Percentiles rank a stretch among this genome's conserved stretches.
Evolutionary conservation across 2,888 invertebrate species (phyloP).

Genomic region (Ametastegia equiseti): DNA sequence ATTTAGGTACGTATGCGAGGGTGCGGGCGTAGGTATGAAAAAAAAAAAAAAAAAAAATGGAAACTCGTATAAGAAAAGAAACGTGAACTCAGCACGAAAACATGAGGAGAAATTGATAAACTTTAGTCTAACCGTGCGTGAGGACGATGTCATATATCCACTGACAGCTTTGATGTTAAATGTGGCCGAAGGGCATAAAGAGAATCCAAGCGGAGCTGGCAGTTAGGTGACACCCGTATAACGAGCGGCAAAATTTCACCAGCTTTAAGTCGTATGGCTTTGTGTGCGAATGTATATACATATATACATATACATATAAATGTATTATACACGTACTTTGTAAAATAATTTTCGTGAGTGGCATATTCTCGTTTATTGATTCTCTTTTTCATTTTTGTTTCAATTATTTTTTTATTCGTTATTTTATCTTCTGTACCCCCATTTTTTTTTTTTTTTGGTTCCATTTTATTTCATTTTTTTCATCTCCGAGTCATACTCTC

Average conservation of each 20-base stretch:
- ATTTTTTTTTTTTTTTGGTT: background rate
- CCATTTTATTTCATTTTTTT: background rate
- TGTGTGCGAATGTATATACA: background rate
- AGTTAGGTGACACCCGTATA: constrained; percentile 39
- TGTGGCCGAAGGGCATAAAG: constrained; percentile 39
- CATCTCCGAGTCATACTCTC: background rate
- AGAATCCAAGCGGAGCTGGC: constrained; percentile 26
- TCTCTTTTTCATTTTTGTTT: background rate
- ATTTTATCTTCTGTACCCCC: background rate
- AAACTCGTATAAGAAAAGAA: background rate
- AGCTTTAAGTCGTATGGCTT: background rate
- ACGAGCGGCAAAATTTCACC: constrained; percentile 32
- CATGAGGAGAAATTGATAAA: constrained; percentile 36
- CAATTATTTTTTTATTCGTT: background rate
- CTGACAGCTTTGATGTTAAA: constrained; percentile 46
- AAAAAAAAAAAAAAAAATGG: background rate
- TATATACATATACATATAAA: background rate
- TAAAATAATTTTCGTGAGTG: constrained; percentile 38
- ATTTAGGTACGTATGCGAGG: too few relatives aligned
- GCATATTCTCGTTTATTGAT: background rate
- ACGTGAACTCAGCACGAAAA: background rate
- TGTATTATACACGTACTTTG: background rate
- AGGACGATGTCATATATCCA: constrained; percentile 25
- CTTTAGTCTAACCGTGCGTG: constrained; percentile 36
- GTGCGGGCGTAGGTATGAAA: background rate